Evolutionary conservation across 2,113 vertebrate species (phyloP), one percentile per base, ranked within the genome.

Genomic region (Pelmatolapia mariae): DNA sequence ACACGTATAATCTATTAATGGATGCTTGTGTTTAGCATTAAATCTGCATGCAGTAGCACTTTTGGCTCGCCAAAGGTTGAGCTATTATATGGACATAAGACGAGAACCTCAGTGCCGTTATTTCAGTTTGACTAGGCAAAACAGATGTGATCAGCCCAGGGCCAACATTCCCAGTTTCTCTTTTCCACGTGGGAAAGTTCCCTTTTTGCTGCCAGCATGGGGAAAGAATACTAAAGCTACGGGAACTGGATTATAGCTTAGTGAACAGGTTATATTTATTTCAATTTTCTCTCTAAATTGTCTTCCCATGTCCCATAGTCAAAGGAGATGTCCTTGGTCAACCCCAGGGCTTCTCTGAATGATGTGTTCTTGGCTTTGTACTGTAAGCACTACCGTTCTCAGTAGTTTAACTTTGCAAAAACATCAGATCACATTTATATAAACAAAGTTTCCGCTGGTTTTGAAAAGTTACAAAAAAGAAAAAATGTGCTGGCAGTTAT

Each of bases 161-260:
- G 95, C 96, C 96, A 96, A 96, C 90, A 95, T 95, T 96, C 95
- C 92, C 93, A 38, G 52, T 94, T 93, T 91, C 59, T 87, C 86
- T 90, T 96, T 96, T 96, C 95, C 95, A 94, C 89, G 92, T 86
- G 91, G 94, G 91, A 96, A 96, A 96, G 81, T 97, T 96, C 89
- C 92, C 84, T 63, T 91, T 45, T 33, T 12, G 3, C 50, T 96
- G 96, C 96, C 95, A 96, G 86, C 85, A 85, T 87, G 84, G 63
- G 87, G 87, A 87, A 88, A 94, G 73, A 82, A 82, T 66, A 86
- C 87, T 91, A 84, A 87, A 87, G 87, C 87, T 89, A 50, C 26
- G 84, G 82, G 79, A 26, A 91, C 94, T 95, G 95, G 93, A 94
- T 95, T 94, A 92, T 93, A 95, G 89, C 71, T 96, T 94, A 94